These are phyloP conservation scores for Euwallacea fornicatus DNA, from an alignment of 1,140 invertebrate genomes.

Conservation along the genomic window DNA sequence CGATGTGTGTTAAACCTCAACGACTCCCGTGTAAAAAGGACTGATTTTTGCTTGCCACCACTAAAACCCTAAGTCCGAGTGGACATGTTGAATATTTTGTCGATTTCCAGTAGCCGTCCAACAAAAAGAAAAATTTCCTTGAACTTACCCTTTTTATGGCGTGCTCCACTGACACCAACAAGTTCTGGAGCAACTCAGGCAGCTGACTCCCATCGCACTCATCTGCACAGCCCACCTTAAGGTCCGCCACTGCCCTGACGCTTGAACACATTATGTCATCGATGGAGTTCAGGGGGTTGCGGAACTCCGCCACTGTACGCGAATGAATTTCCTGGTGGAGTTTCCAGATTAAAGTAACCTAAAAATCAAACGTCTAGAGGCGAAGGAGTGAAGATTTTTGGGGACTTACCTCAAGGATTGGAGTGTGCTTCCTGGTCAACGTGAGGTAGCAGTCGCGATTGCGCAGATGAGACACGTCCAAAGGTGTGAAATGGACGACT, in stretches of 20 bases:
- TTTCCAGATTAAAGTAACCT: constrained; percentile 49
- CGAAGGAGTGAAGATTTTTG: neutral
- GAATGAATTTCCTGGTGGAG: constrained; percentile 45
- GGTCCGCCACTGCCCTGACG: constrained; percentile 42
- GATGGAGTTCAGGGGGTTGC: constrained; percentile 42
- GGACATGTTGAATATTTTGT: too few species aligned
- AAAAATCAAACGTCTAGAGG: neutral
- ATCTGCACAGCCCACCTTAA: constrained; percentile 47
- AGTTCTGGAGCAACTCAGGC: constrained; percentile 62
- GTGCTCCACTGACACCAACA: constrained; percentile 67
- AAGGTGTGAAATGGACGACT: constrained; percentile 48
- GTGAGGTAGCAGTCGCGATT: constrained; percentile 52
- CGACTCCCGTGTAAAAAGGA: too few species aligned
- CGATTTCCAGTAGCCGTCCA: too few species aligned
- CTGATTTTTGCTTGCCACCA: too few species aligned
- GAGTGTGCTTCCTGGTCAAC: constrained; percentile 41
- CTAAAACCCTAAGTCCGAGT: too few species aligned
- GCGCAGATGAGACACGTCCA: constrained; percentile 45
- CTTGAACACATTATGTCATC: constrained; percentile 51
- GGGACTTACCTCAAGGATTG: constrained; percentile 45
- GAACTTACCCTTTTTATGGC: constrained; percentile 60
- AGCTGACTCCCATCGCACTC: constrained; percentile 57
- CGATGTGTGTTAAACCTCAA: too few species aligned
- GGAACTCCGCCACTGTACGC: constrained; percentile 49
- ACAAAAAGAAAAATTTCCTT: too few species aligned